phyloP scores from a whole-genome alignment of 2,888 invertebrate species.

The Acholoe squamosa region DNA sequence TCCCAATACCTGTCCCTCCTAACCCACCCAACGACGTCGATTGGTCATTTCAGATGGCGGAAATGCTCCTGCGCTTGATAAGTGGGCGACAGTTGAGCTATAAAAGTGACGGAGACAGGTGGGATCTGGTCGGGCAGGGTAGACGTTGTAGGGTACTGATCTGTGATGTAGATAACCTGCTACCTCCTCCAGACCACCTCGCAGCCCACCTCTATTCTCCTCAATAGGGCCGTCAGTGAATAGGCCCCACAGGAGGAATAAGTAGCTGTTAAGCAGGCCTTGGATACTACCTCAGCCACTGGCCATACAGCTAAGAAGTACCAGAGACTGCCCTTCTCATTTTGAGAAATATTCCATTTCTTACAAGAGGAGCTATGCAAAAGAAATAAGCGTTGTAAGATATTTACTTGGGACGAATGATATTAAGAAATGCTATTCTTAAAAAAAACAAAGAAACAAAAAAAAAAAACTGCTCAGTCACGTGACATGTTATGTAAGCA shows the following conservation, averaged over 20 bases:
- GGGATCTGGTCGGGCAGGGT: not conserved
- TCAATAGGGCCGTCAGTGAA: not conserved
- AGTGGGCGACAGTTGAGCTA: constrained; percentile 32
- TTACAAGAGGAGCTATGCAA: no score
- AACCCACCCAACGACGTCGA: not conserved
- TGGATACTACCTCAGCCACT: no score
- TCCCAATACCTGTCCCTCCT: not conserved
- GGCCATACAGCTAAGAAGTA: no score
- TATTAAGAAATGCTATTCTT: no score
- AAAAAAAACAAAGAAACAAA: no score
- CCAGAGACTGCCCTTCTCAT: no score
- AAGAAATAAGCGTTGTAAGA: no score
- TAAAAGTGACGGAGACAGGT: not conserved
- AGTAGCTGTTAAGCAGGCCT: not conserved
- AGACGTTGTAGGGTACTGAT: not conserved
- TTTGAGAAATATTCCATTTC: no score
- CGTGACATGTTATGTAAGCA: no score
- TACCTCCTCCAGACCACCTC: no score
- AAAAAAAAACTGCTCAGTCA: no score
- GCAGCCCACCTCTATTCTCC: not conserved
- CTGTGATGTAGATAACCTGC: not conserved
- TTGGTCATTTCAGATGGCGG: not conserved
- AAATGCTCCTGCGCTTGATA: not conserved
- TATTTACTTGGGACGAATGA: no score
- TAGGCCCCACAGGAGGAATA: not conserved